Percentiles rank a stretch among this genome's conserved stretches.
These are phyloP conservation scores for Parauchenoglanis ngamensis DNA, from an alignment of 2,797 vertebrate genomes.

Conservation along the genomic window DNA sequence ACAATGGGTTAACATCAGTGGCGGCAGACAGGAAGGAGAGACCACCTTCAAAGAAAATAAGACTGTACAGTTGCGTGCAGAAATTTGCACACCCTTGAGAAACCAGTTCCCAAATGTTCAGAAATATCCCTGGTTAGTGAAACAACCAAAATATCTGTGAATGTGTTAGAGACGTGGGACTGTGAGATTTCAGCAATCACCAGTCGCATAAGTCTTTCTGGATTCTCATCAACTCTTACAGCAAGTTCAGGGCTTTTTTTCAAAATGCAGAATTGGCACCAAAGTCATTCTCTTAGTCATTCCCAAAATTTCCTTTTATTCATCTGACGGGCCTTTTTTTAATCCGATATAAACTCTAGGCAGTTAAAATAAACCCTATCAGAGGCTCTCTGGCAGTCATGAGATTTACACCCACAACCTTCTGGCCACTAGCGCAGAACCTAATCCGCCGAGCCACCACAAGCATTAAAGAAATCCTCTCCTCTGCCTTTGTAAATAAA, in stretches of 20 bases:
- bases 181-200: no score
- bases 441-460: neutral
- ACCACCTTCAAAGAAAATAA: neutral
- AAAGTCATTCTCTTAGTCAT: neutral
- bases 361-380: neutral
- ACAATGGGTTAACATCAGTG: neutral
- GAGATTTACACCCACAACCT: constrained; percentile 11
- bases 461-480: neutral
- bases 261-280: no score
- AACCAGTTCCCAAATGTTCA: no score
- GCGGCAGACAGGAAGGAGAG: neutral
- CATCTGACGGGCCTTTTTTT: neutral
- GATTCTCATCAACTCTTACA: neutral
- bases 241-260: neutral
- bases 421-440: neutral
- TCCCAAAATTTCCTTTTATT: neutral
- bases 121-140: no score
- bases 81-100: neutral
- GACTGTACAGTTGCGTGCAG: neutral
- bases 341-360: neutral
- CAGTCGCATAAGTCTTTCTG: neutral
- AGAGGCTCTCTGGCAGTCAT: neutral
- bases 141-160: no score
- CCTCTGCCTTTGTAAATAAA: neutral
- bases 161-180: no score